Conservation (phyloP, 2,888 invertebrate species). For the Nysson spinosus region DNA sequence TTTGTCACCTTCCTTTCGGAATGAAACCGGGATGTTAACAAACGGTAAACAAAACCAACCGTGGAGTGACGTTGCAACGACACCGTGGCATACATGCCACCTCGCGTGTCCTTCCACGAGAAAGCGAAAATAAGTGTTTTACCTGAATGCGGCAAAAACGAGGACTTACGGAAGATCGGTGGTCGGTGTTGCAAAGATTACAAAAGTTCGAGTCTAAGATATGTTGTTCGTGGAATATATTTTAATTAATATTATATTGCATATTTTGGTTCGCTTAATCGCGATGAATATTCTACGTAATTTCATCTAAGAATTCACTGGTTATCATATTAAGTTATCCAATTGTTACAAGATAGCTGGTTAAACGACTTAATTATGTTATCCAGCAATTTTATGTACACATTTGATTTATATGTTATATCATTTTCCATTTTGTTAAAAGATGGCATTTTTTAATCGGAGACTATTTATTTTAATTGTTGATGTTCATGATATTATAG, state of each 20-base stretch:
- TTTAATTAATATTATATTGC: too few species aligned
- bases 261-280: too few species aligned
- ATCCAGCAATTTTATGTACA: not conserved
- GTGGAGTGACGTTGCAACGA: conserved; percentile 35
- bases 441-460: not conserved
- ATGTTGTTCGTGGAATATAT: too few species aligned
- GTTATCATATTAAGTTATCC: too few species aligned
- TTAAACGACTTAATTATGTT: too few species aligned
- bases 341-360: too few species aligned
- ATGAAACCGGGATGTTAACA: conserved; percentile 44
- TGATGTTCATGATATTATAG: not conserved
- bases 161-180: too few species aligned
- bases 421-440: not conserved
- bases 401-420: not conserved
- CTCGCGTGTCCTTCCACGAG: conserved; percentile 39
- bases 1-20: conserved; percentile 56
- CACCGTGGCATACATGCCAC: conserved; percentile 51
- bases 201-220: too few species aligned
- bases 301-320: too few species aligned
- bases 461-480: not conserved
- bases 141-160: too few species aligned
- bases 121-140: conserved; percentile 55
- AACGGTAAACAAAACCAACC: conserved; percentile 29
- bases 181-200: too few species aligned
- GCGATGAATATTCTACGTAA: too few species aligned